These are phyloP conservation scores for Morus bassanus DNA, from an alignment of 2,797 vertebrate genomes.

Conservation along the genomic window DNA sequence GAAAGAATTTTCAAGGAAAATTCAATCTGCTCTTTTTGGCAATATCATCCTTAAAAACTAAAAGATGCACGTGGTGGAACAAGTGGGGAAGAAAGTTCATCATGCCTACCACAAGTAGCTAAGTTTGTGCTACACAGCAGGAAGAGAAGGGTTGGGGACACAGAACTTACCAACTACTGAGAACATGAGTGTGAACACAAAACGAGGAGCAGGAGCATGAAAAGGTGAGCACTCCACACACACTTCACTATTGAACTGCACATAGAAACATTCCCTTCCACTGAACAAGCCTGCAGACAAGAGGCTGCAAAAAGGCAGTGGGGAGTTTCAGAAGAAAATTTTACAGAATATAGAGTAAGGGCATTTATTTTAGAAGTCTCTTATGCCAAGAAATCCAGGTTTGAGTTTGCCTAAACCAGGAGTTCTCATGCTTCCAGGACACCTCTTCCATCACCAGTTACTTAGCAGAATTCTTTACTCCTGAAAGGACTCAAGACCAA, in stretches of 20 bases:
- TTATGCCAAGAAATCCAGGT: neutral
- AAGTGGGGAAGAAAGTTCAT: neutral
- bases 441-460: neutral
- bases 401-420: neutral
- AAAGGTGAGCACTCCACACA: neutral
- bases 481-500: constrained; percentile 10
- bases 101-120: neutral
- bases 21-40: constrained; percentile 15
- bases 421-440: neutral
- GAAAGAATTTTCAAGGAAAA: constrained; percentile 26
- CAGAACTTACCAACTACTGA: neutral
- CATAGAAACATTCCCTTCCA: neutral
- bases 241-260: neutral
- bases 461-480: constrained; percentile 7
- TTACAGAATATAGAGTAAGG: neutral
- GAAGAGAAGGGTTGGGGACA: neutral
- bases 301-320: neutral
- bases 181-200: neutral
- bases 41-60: neutral
- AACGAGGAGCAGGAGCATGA: neutral
- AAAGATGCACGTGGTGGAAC: neutral
- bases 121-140: neutral
- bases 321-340: neutral
- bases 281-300: neutral
- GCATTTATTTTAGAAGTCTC: neutral